Percentiles rank a stretch among this genome's conserved stretches.
Evolutionary conservation across 2,888 invertebrate genomes (phyloP).

Genomic region (Phyto melanocephala): DNA sequence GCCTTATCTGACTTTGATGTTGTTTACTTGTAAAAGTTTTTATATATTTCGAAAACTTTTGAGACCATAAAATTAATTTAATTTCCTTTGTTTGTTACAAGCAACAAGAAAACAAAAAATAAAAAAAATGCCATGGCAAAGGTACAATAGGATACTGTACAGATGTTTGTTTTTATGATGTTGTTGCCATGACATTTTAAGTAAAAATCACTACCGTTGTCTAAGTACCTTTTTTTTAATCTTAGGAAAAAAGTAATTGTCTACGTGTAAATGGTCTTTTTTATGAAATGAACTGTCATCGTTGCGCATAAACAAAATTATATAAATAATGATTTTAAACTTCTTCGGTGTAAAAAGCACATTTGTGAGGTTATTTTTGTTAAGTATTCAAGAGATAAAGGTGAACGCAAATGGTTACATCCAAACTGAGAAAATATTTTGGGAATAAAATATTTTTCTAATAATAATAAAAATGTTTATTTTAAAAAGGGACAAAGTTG

Average conservation of each 20-base stretch:
- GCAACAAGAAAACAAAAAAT: neutral
- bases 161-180: neutral
- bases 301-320: neutral
- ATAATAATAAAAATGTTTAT: no score
- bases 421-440: no score
- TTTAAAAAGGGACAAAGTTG: no score
- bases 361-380: neutral
- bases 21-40: neutral
- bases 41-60: neutral
- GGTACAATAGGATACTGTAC: neutral
- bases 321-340: neutral
- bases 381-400: neutral
- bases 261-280: conserved; percentile 15
- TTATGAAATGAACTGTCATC: conserved; percentile 5
- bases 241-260: neutral
- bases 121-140: neutral
- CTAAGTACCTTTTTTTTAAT: neutral
- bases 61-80: neutral
- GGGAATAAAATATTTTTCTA: no score
- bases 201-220: neutral
- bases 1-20: neutral
- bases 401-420: no score
- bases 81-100: neutral
- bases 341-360: neutral
- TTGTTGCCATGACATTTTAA: neutral